Conservation (phyloP, 2,113 vertebrate genomes). For the Ahaetulla prasina region DNA sequence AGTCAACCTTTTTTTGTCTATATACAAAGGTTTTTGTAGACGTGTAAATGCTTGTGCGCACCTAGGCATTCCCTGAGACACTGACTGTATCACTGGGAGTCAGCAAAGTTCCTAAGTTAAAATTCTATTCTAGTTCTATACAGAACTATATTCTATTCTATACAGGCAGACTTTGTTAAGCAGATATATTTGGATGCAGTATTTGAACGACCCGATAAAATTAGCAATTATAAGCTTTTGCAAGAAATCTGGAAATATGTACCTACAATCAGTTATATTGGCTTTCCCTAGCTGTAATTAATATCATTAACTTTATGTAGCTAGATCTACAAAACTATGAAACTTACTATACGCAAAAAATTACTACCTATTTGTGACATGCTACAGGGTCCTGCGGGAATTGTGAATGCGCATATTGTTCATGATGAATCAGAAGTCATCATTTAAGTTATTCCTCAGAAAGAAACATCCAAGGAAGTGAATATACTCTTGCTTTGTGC, state of each 20-base stretch:
- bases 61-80: neutral
- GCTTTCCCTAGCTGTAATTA: neutral
- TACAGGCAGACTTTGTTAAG: neutral
- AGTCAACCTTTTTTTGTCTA: too few relatives aligned
- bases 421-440: neutral
- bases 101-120: neutral
- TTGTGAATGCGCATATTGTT: neutral
- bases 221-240: neutral
- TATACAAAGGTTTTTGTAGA: neutral
- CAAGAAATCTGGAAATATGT: neutral
- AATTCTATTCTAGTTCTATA: neutral
- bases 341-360: neutral
- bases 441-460: neutral
- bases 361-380: neutral
- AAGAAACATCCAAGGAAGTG: neutral
- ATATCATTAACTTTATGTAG: neutral
- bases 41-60: neutral
- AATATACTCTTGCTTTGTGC: neutral
- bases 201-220: neutral
- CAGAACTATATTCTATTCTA: too few relatives aligned
- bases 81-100: neutral
- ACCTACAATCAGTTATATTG: neutral
- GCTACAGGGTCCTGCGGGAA: neutral
- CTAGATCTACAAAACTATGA: neutral
- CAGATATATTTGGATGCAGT: neutral